Conservation (phyloP, 2,113 vertebrate species). For the Sciurus niger region DNA sequence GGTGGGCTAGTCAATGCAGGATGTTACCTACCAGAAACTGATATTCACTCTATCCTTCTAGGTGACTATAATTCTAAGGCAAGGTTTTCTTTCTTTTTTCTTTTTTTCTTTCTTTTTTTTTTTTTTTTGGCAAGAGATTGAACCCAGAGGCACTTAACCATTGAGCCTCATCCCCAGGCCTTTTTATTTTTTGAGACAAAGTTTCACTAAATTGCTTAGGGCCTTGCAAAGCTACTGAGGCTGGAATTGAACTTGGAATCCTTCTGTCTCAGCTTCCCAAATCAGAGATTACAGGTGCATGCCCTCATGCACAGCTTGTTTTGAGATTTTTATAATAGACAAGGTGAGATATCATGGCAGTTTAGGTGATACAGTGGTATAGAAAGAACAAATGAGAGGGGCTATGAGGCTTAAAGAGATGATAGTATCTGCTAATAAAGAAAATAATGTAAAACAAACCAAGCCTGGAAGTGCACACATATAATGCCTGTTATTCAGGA, state of each 20-base stretch:
- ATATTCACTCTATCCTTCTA: not conserved
- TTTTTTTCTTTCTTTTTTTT: too few species aligned
- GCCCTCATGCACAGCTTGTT: not conserved
- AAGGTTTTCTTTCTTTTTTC: not conserved
- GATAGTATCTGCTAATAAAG: not conserved
- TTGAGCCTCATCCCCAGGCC: too few species aligned
- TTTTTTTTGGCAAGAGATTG: too few species aligned
- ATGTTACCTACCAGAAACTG: not conserved
- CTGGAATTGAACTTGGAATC: too few species aligned
- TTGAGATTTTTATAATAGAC: not conserved
- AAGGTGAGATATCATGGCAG: not conserved
- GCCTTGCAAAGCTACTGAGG: too few species aligned
- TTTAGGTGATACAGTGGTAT: not conserved
- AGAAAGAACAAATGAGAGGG: not conserved
- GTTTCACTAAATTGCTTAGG: too few species aligned
- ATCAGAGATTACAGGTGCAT: too few species aligned
- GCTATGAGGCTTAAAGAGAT: not conserved
- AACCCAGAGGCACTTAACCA: too few species aligned
- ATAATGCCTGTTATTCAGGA: too few species aligned
- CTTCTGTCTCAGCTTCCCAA: too few species aligned
- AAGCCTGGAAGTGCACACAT: too few species aligned
- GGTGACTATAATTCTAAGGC: constrained; percentile 2
- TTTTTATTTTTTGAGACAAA: too few species aligned
- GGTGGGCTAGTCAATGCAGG: not conserved
- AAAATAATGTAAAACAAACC: not conserved